Conservation (phyloP, 1,140 invertebrate genomes). For the Macrocentrus cingulum region DNA sequence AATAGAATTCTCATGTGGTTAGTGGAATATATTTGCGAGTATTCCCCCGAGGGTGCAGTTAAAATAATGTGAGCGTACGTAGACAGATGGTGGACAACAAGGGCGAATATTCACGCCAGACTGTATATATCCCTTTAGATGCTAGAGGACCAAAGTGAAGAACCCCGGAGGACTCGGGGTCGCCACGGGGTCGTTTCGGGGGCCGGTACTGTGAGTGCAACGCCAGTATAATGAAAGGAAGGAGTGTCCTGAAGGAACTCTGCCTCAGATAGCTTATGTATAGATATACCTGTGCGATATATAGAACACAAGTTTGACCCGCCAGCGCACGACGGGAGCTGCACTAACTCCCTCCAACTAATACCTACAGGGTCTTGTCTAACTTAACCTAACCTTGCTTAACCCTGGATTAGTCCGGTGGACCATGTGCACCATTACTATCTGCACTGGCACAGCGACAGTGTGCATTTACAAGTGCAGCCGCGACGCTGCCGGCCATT, state of each 20-base stretch:
- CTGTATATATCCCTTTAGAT: constrained; percentile 7
- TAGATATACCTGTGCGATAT: too few relatives aligned
- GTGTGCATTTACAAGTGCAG: too few relatives aligned
- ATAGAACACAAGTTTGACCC: constrained; percentile 33
- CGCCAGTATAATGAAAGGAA: constrained; percentile 8
- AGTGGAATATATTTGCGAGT: constrained; percentile 4
- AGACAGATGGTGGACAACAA: constrained; percentile 2
- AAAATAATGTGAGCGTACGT: background rate
- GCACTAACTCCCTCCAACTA: constrained; percentile 37
- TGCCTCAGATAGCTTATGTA: background rate
- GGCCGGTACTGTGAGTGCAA: constrained; percentile 9
- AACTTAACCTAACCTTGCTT: constrained; percentile 41
- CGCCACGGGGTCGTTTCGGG: constrained; percentile 10
- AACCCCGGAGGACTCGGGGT: constrained; percentile 16
- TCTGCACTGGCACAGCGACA: background rate
- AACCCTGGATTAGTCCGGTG: constrained; percentile 43
- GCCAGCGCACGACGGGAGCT: constrained; percentile 33
- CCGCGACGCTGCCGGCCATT: too few relatives aligned
- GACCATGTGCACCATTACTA: constrained; percentile 31
- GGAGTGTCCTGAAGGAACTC: background rate
- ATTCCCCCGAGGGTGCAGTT: background rate
- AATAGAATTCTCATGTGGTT: background rate
- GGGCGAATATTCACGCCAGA: background rate
- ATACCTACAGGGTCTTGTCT: constrained; percentile 37
- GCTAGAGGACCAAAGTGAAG: constrained; percentile 2